Conservation (phyloP, 2,797 vertebrate genomes). For the Pipistrellus pipistrellus region DNA sequence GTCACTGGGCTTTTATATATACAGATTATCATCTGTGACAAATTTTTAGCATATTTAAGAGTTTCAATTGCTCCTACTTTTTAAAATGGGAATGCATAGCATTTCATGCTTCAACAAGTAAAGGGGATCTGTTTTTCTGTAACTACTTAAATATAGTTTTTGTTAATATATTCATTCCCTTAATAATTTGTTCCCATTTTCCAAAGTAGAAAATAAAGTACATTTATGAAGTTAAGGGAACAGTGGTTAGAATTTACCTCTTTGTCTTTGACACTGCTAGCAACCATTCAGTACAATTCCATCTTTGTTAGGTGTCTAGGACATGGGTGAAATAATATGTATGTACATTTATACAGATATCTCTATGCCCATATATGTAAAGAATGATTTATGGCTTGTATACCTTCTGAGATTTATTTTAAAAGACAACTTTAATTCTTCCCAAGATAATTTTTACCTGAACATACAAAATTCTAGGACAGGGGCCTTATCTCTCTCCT, state of each 20-base stretch:
- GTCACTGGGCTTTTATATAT: no score
- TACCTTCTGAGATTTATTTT: slow-evolving; percentile 68
- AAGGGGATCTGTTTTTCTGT: not conserved
- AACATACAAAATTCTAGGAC: slow-evolving; percentile 59
- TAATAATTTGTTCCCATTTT: not conserved
- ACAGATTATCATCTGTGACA: not conserved
- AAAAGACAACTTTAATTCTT: slow-evolving; percentile 56
- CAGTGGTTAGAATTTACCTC: not conserved
- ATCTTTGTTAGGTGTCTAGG: slow-evolving; percentile 34
- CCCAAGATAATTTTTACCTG: slow-evolving; percentile 62
- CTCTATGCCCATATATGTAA: slow-evolving; percentile 6
- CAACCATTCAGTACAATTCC: not conserved
- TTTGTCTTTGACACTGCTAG: not conserved
- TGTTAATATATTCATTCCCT: not conserved
- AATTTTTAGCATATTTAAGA: slow-evolving; percentile 1
- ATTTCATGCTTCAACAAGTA: slow-evolving; percentile 50
- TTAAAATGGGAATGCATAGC: not conserved
- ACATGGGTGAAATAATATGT: slow-evolving; percentile 43
- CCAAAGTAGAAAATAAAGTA: not conserved
- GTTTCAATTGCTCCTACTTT: slow-evolving; percentile 7
- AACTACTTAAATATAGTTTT: slow-evolving; percentile 41
- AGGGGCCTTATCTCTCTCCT: slow-evolving; percentile 70
- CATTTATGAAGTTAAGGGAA: slow-evolving; percentile 49
- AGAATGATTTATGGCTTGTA: slow-evolving; percentile 50
- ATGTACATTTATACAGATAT: not conserved